Evolutionary conservation across 2,113 vertebrate species (phyloP), one percentile per base, ranked within the genome.

Genomic region (Brachirus orientalis): DNA sequence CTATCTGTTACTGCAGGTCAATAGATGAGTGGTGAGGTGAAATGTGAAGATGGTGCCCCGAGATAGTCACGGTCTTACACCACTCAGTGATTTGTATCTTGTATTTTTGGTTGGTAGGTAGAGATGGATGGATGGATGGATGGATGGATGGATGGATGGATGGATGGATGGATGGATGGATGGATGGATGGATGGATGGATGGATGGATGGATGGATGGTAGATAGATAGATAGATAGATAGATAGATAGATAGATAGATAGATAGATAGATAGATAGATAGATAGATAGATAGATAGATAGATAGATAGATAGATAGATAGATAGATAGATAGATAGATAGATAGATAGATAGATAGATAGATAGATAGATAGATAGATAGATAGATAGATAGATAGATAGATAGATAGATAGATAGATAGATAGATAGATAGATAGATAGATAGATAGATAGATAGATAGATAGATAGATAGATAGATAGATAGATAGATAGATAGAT

Each of bases 1-100:
- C 69, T 56, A 67, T 79, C 72, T 77, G 77, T 75, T 74, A 79
- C 73, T 50, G 48, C 33, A 43, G 64, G 72, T 84, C 82, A 85
- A 69, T 66, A 70, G 52, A 52, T 58, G 54, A 54, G 50, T 64
- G 59, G 33, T 71, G 47, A 11, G 36, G 59, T 44, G 57, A 62
- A 79, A 72, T 41, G 56, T 46, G 38, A 71, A 54, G 71, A 69
- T 57, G 33, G 6, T 37, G 18, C 1, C 38, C 45, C 16, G 52
- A 82, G 55, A 79, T 46, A 36, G 51, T 52, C 45, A 12, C 22
- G 10, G 7, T 40, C 38, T 45, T 62, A 8, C 55, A 33, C 22
- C 43, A 28, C 28, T 28, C 28, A 28, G 28, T 28, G 3, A 28
- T 28, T 28, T 28, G 28, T 28, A 28, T 28, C 28, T 28, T 28